Base-by-base conservation (phyloP, 2,113 vertebrate genomes). In the Neofelis nebulosa region DNA sequence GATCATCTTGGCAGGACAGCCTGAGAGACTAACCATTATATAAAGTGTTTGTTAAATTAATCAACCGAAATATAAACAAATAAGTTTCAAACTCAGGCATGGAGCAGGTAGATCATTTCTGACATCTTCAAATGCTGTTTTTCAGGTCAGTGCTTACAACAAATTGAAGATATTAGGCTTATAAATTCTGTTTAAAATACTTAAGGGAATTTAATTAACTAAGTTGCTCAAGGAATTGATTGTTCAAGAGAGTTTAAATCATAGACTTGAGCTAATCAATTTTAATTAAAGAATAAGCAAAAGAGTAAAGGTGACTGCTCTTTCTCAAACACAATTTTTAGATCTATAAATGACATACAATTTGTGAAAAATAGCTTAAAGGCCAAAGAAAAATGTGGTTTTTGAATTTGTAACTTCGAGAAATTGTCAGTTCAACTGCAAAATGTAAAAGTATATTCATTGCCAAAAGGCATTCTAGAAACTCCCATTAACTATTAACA, bases 131-230 rank as follows among this genome's bases (percentile, higher is more conserved):
- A 93, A 80, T 19, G 31, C 4, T 61, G 7, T 88, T 79, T 41
- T 29, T 81, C 50, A 97, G 27, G 29, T 78, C 27, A 63, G 33
- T 69, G 38, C 29, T 84, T 96, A 31, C 41, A 38, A 69, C 90
- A 91, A 57, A 29, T 3, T 74, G 15, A 87, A 65, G 52, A 82
- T 69, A 89, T 12, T 63, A 69, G 94, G 66, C 65, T 41, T 65
- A 82, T 38, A 95, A 84, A 84, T 82, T 89, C 36, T 76, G 48
- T 41, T 87, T 90, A 94, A 91, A 91, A 95, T 89, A 83, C 38
- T 88, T 96, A 55, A 93, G 5, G 38, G 38, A 8, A 63, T 91
- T 87, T 94, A 96, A 93, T 89, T 89, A 88, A 95, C 16, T 36
- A 81, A 74, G 25, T 38, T 89, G 14, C 21, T 95, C n/a, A 84